phyloP scores from a whole-genome alignment of 2,888 invertebrate genomes.

The Leptopilina drosophilae region DNA sequence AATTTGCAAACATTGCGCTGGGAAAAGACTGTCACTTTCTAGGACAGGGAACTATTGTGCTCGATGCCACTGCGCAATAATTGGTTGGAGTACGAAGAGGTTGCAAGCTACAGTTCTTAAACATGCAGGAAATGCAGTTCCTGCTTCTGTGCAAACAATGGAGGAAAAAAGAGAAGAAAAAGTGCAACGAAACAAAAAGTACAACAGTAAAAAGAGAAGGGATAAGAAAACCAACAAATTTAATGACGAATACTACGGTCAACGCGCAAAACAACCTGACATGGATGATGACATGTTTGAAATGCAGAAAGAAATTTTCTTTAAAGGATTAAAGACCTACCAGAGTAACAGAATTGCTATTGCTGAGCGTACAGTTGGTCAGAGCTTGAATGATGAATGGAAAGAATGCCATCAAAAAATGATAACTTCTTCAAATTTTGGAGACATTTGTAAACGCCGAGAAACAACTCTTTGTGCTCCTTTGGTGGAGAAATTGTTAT shows the following conservation, averaged over 20 bases:
- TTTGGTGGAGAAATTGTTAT: conserved; percentile 49
- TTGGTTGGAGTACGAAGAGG: background rate
- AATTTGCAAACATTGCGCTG: background rate
- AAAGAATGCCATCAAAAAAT: conserved; percentile 2
- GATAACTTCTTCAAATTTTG: conserved; percentile 54
- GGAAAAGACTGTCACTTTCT: background rate
- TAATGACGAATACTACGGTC: conserved; percentile 18
- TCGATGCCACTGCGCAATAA: background rate
- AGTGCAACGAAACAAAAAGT: background rate
- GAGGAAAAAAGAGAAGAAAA: background rate
- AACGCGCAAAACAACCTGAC: background rate
- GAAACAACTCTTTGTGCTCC: conserved; percentile 45
- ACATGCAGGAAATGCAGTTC: background rate
- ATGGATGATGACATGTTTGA: background rate
- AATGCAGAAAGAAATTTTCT: background rate
- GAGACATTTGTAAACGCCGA: conserved; percentile 48
- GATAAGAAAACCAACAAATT: background rate
- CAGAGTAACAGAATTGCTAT: background rate
- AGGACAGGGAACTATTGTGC: background rate
- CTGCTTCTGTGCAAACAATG: background rate
- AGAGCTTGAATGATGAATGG: background rate
- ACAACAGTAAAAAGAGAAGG: background rate
- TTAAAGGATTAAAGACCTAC: too few relatives aligned
- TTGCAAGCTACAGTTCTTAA: background rate
- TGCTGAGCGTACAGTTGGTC: too few relatives aligned